Evolutionary conservation across 2,113 vertebrate genomes (phyloP), one percentile per base, ranked within the genome.

Genomic region (Halcyon senegalensis): DNA sequence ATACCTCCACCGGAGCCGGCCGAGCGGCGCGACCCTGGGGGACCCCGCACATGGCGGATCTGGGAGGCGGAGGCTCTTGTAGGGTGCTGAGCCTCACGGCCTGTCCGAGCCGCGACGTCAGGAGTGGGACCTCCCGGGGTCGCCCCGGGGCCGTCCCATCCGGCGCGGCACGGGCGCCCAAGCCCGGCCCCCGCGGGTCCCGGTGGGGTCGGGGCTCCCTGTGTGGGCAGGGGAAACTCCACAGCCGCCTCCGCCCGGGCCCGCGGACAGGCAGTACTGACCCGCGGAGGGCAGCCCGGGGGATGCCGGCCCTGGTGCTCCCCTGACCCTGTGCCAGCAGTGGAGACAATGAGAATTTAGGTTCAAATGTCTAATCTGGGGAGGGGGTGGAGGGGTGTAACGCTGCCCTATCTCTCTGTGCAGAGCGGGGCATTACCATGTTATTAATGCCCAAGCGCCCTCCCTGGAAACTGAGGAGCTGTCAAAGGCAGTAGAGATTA

Each of bases 401-500:
- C 63, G 17, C 53, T 64, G 53, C 53, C 93, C 78, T 76, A 20
- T 75, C 41, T 75, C 20, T 4, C 66, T 9, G 19, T 8, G 30
- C 28, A n/a, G 69, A 84, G 67, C 11, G 25, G 92, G 68, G 59
- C 67, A 93, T 8, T 8, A 11, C 50, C 18, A 5, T 16, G 27
- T 67, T 93, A 94, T 95, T 76, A 21, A 79, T 77, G 94, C 28
- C 37, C 25, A 20, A 53, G 82, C 7, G 11, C 63, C 91, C 86
- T 90, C 37, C 60, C 56, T 8, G 20, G 80, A 93, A 81, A 76
- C 23, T 25, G 80, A 70, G 88, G 96, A 93, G 91, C 77, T 94
- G 86, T 95, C 95, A 96, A 85, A 94, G 41, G 13, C 86, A 59
- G 56, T 5, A 27, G 80, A 97, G 95, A 95, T 96, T 93, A 88